Percentiles rank a stretch among this genome's conserved stretches.
phyloP scores from a whole-genome alignment of 2,888 invertebrate genomes.

The Drosophila neutralis region DNA sequence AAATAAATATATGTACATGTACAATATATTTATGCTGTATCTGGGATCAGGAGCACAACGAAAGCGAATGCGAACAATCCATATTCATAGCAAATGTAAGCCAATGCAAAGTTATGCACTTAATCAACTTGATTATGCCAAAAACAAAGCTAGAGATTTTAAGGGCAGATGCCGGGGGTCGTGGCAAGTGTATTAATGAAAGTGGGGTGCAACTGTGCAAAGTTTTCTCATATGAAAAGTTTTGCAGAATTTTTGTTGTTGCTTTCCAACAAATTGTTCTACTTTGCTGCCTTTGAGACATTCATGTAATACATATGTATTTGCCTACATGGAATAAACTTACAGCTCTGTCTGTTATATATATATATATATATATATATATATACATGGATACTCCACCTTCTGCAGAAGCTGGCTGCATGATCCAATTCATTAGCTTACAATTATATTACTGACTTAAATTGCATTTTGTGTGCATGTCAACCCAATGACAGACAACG shows the following conservation, averaged over 20 bases:
- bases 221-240: slow-evolving; percentile 50
- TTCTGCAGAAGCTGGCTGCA: slow-evolving; percentile 32
- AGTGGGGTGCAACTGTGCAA: slow-evolving; percentile 6
- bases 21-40: neutral
- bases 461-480: slow-evolving; percentile 62
- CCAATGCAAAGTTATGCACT: slow-evolving; percentile 62
- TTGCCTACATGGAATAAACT: slow-evolving; percentile 21
- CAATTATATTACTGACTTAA: slow-evolving; percentile 78
- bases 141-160: slow-evolving; percentile 9
- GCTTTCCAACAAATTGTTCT: slow-evolving; percentile 43
- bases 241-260: slow-evolving; percentile 34
- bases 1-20: neutral
- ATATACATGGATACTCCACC: slow-evolving; percentile 10
- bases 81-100: slow-evolving; percentile 19
- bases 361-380: slow-evolving; percentile 1
- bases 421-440: slow-evolving; percentile 75
- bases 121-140: slow-evolving; percentile 67
- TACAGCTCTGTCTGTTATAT: slow-evolving; percentile 10
- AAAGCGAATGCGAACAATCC: slow-evolving; percentile 9
- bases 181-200: neutral
- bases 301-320: slow-evolving; percentile 43
- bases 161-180: neutral
- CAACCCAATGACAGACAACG: slow-evolving; percentile 26
- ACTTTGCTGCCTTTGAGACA: slow-evolving; percentile 66
- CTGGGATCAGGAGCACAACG: neutral